Evolutionary conservation across 2,888 invertebrate genomes (phyloP), one percentile per base, ranked within the genome.

Genomic region (Urechis unicinctus): DNA sequence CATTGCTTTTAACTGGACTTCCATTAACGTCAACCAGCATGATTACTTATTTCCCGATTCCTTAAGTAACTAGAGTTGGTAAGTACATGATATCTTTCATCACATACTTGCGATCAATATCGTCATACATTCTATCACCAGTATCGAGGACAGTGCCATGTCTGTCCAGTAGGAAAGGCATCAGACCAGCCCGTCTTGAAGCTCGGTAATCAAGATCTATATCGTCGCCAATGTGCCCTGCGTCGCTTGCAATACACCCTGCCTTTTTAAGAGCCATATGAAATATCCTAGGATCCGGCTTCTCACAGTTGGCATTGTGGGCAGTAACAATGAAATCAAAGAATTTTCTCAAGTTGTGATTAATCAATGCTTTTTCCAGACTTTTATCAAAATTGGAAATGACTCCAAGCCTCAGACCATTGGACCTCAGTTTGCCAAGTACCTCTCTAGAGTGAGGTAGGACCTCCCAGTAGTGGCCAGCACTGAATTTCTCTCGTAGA

Each of bases 341-440:
- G 72, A 85, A 85, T 52, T 85, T 79, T 50, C 82, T 73, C n/a
- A 93, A 76, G 54, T 82, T 83, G 41, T 87, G 81, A 66, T 85
- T 85, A 17, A 78, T 66, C 52, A 94, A 80, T 60, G 92, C 83
- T 3, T 81, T 79, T 58, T 84, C 81, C 1, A 94, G 79, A 30
- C 92, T 82, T 30, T 89, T 87, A 80, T 94, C 94, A 79, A 88
- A 91, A 78, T 94, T 94, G 4, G 93, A 91, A 63, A 94, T 85
- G 0, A 91, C 84, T 2, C 91, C 93, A 45, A 91, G 28, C 53
- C 62, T 64, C 1, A 73, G 26, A 9, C 62, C 56, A 9, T 36
- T n/a, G n/a, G 50, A 60, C 26, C 56, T 61, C 2, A 59, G 48
- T 21, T 44, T 17, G 46, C 58, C 50, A 17, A 72, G 58, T 3